phyloP scores from a whole-genome alignment of 1,140 invertebrate genomes.

The Palaemon carinicauda region DNA sequence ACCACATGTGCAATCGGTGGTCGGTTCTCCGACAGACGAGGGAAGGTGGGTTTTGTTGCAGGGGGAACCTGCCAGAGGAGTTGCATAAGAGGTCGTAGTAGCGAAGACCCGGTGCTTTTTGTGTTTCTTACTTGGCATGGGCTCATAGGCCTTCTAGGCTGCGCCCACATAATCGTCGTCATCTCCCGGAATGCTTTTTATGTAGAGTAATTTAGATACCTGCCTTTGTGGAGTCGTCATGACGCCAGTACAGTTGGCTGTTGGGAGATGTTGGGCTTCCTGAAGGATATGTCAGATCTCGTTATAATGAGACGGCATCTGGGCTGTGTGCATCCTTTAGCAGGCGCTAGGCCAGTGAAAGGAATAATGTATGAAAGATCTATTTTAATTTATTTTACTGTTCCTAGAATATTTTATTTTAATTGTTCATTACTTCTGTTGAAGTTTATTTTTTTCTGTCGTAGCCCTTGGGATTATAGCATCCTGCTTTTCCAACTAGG shows the following conservation, averaged over 20 bases:
- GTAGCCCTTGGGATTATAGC: no score
- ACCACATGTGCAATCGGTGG: background rate
- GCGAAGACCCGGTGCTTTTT: background rate
- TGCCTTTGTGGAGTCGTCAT: conserved; percentile 22
- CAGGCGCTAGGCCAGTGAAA: no score
- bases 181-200: conserved; percentile 43
- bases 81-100: background rate
- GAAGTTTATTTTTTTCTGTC: no score
- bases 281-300: no score
- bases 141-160: conserved; percentile 40
- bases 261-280: no score
- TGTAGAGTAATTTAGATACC: conserved; percentile 50
- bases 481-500: no score
- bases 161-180: conserved; percentile 37
- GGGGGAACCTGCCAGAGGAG: background rate
- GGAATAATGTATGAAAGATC: no score
- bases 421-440: no score
- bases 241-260: background rate
- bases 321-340: no score
- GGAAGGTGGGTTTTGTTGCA: background rate
- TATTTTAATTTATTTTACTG: no score
- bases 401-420: no score
- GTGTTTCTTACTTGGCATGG: conserved; percentile 18
- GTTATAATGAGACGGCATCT: no score
- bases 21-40: background rate